These are phyloP conservation scores for Heteropelma amictum DNA, from an alignment of 2,888 invertebrate genomes.

Conservation along the genomic window DNA sequence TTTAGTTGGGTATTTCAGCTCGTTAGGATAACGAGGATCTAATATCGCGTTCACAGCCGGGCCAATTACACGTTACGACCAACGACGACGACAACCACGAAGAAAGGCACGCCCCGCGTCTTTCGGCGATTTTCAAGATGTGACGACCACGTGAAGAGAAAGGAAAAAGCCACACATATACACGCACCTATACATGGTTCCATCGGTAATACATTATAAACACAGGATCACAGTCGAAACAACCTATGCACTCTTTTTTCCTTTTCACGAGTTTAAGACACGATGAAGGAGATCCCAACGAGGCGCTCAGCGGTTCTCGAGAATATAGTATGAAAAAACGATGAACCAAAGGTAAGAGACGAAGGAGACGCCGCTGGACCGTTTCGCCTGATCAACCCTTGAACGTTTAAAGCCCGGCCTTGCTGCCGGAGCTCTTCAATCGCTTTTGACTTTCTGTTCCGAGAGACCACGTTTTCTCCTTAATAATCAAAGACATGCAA, in stretches of 20 bases:
- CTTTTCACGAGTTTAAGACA: conserved; percentile 20
- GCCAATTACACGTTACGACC: conserved; percentile 75
- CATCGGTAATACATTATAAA: conserved; percentile 22
- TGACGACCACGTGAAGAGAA: conserved; percentile 35
- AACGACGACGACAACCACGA: conserved; percentile 47
- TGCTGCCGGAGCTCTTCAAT: conserved; percentile 1
- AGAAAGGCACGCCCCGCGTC: conserved; percentile 37
- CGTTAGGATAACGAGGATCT: conserved; percentile 78
- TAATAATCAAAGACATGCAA: conserved; percentile 39
- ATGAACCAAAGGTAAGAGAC: neutral
- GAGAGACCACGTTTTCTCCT: conserved; percentile 18
- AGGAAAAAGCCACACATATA: neutral
- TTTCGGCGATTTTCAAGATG: conserved; percentile 51
- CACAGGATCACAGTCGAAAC: conserved; percentile 23
- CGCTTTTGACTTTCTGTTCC: conserved; percentile 33
- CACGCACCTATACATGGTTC: neutral
- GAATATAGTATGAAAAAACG: conserved; percentile 18
- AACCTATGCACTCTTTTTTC: conserved; percentile 20
- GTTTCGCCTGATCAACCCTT: conserved; percentile 22
- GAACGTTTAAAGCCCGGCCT: neutral
- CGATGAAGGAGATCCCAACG: conserved; percentile 44
- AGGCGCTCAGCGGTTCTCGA: neutral
- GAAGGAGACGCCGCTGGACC: conserved; percentile 23
- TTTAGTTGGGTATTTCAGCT: conserved; percentile 74
- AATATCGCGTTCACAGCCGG: conserved; percentile 75